Conservation (phyloP, 2,113 vertebrate species). For the Eulemur macaco region DNA sequence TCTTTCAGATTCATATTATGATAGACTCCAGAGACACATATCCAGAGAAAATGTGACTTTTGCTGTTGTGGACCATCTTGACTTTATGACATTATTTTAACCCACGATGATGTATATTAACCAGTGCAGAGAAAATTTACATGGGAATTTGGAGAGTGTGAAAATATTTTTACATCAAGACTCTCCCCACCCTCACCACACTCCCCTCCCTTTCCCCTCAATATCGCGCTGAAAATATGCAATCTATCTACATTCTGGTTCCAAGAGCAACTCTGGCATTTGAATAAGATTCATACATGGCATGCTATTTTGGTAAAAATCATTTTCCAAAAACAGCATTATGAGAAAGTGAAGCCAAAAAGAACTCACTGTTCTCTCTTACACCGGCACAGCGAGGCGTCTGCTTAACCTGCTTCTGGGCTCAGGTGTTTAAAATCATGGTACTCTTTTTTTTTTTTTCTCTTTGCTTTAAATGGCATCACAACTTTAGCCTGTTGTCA, state of each 20-base stretch:
- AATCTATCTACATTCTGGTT: conserved; percentile 39
- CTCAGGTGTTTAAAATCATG: conserved; percentile 48
- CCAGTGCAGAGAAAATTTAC: background rate
- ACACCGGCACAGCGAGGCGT: background rate
- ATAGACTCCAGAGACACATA: background rate
- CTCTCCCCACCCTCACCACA: background rate
- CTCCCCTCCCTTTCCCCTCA: conserved; percentile 17
- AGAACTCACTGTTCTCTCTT: conserved; percentile 59
- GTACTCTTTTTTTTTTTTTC: conserved; percentile 15
- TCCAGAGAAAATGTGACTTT: background rate
- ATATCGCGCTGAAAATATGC: conserved; percentile 41
- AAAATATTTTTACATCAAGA: background rate
- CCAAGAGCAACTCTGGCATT: conserved; percentile 67
- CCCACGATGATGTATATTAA: background rate
- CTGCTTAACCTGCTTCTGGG: conserved; percentile 26
- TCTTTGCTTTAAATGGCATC: conserved; percentile 55
- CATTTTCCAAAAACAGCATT: conserved; percentile 68
- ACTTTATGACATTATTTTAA: background rate
- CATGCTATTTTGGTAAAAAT: conserved; percentile 71
- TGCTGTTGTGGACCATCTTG: background rate
- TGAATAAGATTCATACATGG: conserved; percentile 59
- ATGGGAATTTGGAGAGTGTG: background rate
- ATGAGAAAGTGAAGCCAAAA: conserved; percentile 53
- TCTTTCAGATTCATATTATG: background rate
- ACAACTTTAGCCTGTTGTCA: conserved; percentile 59